phyloP scores from a whole-genome alignment of 1,140 invertebrate genomes.

The Muscidifurax raptorellus region DNA sequence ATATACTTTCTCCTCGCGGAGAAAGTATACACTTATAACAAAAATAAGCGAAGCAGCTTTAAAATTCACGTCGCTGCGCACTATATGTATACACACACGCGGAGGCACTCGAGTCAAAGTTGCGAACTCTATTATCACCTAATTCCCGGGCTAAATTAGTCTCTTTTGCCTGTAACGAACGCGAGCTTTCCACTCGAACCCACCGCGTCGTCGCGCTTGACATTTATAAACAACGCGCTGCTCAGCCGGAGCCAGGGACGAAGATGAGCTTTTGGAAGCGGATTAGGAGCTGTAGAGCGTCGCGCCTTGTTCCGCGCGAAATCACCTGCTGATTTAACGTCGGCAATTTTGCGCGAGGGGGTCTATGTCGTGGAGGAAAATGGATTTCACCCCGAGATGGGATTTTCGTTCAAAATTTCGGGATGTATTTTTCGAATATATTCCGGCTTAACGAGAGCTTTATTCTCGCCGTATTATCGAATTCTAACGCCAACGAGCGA shows the following conservation, averaged over 20 bases:
- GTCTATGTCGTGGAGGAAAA: not conserved
- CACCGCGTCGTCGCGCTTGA: not conserved
- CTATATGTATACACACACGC: no score
- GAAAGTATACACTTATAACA: no score
- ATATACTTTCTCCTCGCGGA: no score
- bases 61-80: no score
- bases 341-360: not conserved
- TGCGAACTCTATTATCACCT: not conserved
- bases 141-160: not conserved
- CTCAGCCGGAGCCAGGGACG: not conserved
- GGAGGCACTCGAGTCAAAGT: not conserved
- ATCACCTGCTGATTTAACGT: not conserved
- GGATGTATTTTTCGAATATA: no score
- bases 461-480: no score
- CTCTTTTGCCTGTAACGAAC: not conserved
- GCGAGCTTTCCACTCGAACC: conserved; percentile 16
- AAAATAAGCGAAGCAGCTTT: no score
- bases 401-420: no score
- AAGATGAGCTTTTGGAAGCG: conserved; percentile 6
- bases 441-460: no score
- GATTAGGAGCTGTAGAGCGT: not conserved
- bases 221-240: conserved; percentile 14
- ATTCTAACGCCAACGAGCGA: no score
- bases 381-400: not conserved
- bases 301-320: not conserved